Percentiles rank a stretch among this genome's conserved stretches.
Conservation (phyloP, 2,888 invertebrate genomes). For the Oegoconia quadripuncta region DNA sequence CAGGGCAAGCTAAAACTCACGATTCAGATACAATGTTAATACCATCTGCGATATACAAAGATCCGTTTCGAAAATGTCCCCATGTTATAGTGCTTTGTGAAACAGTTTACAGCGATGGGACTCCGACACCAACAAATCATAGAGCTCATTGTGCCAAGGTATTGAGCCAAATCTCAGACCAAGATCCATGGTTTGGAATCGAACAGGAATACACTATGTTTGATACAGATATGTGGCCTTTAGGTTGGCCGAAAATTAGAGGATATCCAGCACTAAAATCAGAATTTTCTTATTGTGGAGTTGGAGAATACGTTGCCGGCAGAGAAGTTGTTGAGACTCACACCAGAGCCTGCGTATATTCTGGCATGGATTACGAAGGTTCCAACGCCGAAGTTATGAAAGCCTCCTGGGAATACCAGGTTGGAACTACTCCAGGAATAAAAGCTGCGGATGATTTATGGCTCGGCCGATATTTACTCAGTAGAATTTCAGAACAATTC, state of each 20-base stretch:
- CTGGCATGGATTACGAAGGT: slow-evolving; percentile 94
- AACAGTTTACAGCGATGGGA: slow-evolving; percentile 85
- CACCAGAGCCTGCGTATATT: slow-evolving; percentile 88
- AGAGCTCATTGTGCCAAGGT: slow-evolving; percentile 82
- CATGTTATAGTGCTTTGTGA: slow-evolving; percentile 94
- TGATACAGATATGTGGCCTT: slow-evolving; percentile 89
- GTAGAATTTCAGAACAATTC: slow-evolving; percentile 91
- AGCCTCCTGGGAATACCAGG: slow-evolving; percentile 94
- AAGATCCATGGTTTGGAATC: slow-evolving; percentile 93
- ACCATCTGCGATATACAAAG: slow-evolving; percentile 93
- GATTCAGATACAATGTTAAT: slow-evolving; percentile 91
- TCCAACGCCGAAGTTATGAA: slow-evolving; percentile 99
- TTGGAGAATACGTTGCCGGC: slow-evolving; percentile 95
- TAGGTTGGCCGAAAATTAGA: slow-evolving; percentile 95
- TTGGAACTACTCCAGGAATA: slow-evolving; percentile 94
- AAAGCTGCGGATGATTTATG: slow-evolving; percentile 91
- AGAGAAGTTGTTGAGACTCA: slow-evolving; percentile 97
- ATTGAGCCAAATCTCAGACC: slow-evolving; percentile 70
- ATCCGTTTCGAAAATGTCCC: slow-evolving; percentile 93
- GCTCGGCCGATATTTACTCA: slow-evolving; percentile 90
- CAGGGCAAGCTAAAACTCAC: slow-evolving; percentile 88
- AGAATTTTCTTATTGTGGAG: slow-evolving; percentile 92
- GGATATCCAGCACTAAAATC: slow-evolving; percentile 91
- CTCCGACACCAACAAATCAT: slow-evolving; percentile 86
- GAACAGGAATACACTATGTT: slow-evolving; percentile 95